A percentile compares a stretch with the other conserved stretches of the same genome.
These are phyloP conservation scores for Hyalella azteca DNA, from an alignment of 2,888 invertebrate genomes.

Conservation along the genomic window DNA sequence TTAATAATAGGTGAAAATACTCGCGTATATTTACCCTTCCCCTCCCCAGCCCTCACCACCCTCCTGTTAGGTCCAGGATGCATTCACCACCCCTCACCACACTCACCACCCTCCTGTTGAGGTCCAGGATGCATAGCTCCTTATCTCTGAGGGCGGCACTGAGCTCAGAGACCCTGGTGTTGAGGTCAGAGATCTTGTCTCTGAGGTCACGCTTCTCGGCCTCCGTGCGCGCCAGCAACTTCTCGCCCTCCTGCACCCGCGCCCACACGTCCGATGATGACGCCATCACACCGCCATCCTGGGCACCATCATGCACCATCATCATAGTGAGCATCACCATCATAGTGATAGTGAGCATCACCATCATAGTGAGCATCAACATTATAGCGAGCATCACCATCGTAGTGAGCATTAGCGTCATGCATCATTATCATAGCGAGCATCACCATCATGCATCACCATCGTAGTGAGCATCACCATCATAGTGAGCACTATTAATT, in stretches of 20 bases:
- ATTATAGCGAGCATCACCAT: too few species aligned
- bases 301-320: neutral
- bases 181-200: conserved; percentile 55
- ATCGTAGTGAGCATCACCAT: too few species aligned
- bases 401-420: too few species aligned
- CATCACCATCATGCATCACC: too few species aligned
- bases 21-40: too few species aligned
- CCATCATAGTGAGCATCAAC: too few species aligned
- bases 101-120: conserved; percentile 56
- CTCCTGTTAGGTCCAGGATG: too few species aligned
- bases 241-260: conserved; percentile 57
- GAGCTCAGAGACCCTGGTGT: conserved; percentile 50
- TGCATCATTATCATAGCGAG: neutral
- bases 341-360: too few species aligned
- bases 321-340: neutral
- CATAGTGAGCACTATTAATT: too few species aligned
- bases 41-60: too few species aligned
- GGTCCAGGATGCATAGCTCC: conserved; percentile 53
- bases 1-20: too few species aligned
- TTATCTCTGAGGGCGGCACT: conserved; percentile 50
- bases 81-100: neutral
- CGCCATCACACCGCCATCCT: conserved; percentile 53
- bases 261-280: conserved; percentile 55
- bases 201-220: conserved; percentile 55
- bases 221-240: conserved; percentile 48